A percentile compares a stretch with the other conserved stretches of the same genome.
These are phyloP conservation scores for Forbesichthys agassizii DNA, from an alignment of 2,113 vertebrate species.

Conservation along the genomic window DNA sequence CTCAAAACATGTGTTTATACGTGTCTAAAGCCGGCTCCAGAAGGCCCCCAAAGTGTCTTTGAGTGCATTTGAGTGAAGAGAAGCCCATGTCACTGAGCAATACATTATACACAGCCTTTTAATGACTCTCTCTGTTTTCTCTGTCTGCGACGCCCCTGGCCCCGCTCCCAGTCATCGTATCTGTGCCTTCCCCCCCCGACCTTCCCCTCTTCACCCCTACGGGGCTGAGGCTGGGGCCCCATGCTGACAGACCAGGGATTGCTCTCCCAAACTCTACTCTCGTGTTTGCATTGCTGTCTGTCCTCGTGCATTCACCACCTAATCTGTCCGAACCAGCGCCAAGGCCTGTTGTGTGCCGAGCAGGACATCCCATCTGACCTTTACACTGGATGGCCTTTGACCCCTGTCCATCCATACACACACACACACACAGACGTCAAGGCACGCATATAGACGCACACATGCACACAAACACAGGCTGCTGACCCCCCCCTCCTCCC, in stretches of 20 bases:
- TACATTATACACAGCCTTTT: not conserved
- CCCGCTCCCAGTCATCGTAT: slow-evolving; percentile 7
- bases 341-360: slow-evolving; percentile 26
- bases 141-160: slow-evolving; percentile 9
- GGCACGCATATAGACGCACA: not conserved
- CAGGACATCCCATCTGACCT: slow-evolving; percentile 56
- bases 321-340: slow-evolving; percentile 31
- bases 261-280: slow-evolving; percentile 51
- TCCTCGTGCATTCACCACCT: slow-evolving; percentile 37
- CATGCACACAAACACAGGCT: not conserved
- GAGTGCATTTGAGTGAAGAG: not conserved
- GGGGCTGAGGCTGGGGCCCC: not conserved
- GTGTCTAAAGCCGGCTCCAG: no score
- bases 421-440: slow-evolving; percentile 10
- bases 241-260: slow-evolving; percentile 17
- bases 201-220: not conserved
- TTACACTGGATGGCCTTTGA: slow-evolving; percentile 42
- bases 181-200: not conserved
- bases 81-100: not conserved
- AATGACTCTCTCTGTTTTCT: slow-evolving; percentile 3
- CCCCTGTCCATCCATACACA: slow-evolving; percentile 12
- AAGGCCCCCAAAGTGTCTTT: not conserved
- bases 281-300: slow-evolving; percentile 57
- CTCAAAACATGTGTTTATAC: not conserved
- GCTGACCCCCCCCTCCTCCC: not conserved